Conservation (phyloP, 2,888 invertebrate species). For the Ctena decussata region DNA sequence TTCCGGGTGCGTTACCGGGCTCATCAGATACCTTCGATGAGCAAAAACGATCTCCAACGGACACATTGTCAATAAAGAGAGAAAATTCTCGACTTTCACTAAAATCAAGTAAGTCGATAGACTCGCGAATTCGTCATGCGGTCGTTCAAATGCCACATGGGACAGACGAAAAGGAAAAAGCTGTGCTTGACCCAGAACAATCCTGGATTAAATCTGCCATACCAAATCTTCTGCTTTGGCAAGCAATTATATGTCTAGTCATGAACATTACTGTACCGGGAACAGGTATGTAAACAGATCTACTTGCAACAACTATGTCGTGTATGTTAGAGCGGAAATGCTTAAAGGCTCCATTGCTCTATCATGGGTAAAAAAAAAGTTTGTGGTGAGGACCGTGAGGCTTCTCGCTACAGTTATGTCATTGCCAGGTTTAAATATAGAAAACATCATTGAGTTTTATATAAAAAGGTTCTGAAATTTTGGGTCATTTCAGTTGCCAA, state of each 20-base stretch:
- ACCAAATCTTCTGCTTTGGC: slow-evolving; percentile 94
- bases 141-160: not conserved
- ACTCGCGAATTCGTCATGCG: not conserved
- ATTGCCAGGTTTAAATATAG: too few relatives aligned
- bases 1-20: not conserved
- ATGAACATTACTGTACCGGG: slow-evolving; percentile 94
- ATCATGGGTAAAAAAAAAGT: too few relatives aligned
- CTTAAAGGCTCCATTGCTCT: too few relatives aligned
- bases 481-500: too few relatives aligned
- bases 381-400: too few relatives aligned
- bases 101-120: not conserved
- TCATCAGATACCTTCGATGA: not conserved
- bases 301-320: too few relatives aligned
- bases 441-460: too few relatives aligned
- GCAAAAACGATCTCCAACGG: not conserved
- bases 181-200: slow-evolving; percentile 73
- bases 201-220: slow-evolving; percentile 97
- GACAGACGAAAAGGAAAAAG: not conserved
- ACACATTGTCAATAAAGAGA: not conserved
- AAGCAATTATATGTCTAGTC: slow-evolving; percentile 95
- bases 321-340: too few relatives aligned
- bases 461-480: too few relatives aligned
- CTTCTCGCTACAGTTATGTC: too few relatives aligned
- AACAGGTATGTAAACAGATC: slow-evolving; percentile 90
- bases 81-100: not conserved